Conservation (phyloP, 2,797 vertebrate genomes). For the Myotis vivesi region DNA sequence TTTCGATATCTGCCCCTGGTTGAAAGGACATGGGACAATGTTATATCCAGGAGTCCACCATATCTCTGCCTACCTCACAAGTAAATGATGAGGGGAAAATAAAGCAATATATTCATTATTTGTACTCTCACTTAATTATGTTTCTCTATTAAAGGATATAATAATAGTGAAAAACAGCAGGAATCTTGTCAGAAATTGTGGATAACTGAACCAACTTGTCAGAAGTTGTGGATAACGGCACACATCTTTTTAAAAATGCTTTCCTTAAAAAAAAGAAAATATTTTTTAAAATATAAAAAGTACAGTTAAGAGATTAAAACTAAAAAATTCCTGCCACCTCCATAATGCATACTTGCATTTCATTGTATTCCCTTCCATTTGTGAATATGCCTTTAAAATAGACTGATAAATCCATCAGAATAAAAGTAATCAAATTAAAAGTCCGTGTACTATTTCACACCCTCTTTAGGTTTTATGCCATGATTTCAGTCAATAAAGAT, state of each 20-base stretch:
- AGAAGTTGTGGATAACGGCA: no score
- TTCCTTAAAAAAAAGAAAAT: not conserved
- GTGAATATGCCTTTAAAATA: not conserved
- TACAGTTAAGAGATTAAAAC: not conserved
- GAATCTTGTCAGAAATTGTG: not conserved
- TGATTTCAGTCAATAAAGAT: not conserved
- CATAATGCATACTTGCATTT: accelerated
- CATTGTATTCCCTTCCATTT: not conserved
- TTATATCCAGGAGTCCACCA: not conserved
- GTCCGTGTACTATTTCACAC: not conserved
- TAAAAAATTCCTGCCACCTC: accelerated
- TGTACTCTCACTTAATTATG: not conserved
- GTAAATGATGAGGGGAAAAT: not conserved
- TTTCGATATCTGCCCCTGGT: not conserved
- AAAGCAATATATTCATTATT: not conserved
- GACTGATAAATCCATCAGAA: not conserved
- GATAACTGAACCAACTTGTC: not conserved
- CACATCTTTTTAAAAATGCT: not conserved
- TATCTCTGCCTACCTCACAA: not conserved
- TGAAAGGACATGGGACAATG: accelerated
- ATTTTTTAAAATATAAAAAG: not conserved
- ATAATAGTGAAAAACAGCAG: not conserved
- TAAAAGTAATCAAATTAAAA: not conserved
- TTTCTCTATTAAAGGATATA: not conserved
- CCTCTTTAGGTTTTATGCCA: not conserved